phyloP scores from a whole-genome alignment of 2,888 invertebrate species.

The Buathra laborator region DNA sequence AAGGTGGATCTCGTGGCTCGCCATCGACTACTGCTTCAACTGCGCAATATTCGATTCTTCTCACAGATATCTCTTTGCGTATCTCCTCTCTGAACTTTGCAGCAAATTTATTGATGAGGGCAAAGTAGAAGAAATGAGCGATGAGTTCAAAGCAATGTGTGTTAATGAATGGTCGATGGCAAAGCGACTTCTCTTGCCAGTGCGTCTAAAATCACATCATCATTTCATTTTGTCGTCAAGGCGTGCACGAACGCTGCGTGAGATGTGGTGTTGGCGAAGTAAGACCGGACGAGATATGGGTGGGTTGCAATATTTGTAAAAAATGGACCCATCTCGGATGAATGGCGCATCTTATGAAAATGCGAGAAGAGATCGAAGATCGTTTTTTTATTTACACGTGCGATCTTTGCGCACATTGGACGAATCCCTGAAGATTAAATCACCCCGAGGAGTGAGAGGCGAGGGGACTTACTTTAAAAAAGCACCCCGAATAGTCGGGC shows the following conservation, averaged over 20 bases:
- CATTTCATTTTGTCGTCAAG: too few species aligned
- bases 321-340: background rate
- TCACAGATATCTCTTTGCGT: background rate
- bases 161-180: background rate
- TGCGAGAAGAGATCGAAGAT: background rate
- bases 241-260: slow-evolving; percentile 24
- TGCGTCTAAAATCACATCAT: too few species aligned
- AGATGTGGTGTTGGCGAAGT: slow-evolving; percentile 22
- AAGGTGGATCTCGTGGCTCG: background rate
- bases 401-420: slow-evolving; percentile 20
- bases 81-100: slow-evolving; percentile 7
- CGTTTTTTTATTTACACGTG: slow-evolving; percentile 18
- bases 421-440: too few species aligned
- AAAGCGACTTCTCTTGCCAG: too few species aligned
- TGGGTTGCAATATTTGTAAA: slow-evolving; percentile 5
- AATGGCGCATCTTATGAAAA: slow-evolving; percentile 16
- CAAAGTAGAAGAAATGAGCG: background rate
- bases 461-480: too few species aligned
- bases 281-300: background rate
- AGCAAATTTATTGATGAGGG: background rate
- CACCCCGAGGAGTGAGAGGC: too few species aligned
- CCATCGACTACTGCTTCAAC: slow-evolving; percentile 3
- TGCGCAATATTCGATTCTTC: background rate
- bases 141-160: slow-evolving; percentile 13
- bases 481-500: too few species aligned